These are phyloP conservation scores for Ditylenchus weischeri DNA, from an alignment of 2,888 invertebrate genomes.

Conservation along the genomic window DNA sequence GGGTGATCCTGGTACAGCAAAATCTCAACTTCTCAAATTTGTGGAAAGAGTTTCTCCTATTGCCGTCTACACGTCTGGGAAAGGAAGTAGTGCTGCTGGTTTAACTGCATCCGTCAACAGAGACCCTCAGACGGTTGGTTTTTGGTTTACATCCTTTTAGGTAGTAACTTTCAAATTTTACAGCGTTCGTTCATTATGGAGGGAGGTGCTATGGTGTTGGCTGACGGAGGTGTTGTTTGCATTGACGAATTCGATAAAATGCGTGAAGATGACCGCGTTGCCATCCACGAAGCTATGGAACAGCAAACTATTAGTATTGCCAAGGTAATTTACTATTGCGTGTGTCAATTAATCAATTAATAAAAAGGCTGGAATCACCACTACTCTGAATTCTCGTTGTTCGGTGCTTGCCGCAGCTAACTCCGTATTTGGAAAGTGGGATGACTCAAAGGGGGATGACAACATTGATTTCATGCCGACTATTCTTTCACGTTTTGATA, in stretches of 20 bases:
- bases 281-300: conserved; percentile 99
- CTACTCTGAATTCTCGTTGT: conserved; percentile 94
- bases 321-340: conserved; percentile 63
- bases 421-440: conserved; percentile 96
- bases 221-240: conserved; percentile 97
- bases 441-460: conserved; percentile 75
- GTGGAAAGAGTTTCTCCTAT: conserved; percentile 72
- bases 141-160: background rate
- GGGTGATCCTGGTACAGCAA: conserved; percentile 99
- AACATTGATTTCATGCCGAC: conserved; percentile 99
- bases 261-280: conserved; percentile 96
- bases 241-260: conserved; percentile 99
- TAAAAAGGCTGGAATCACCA: conserved; percentile 85
- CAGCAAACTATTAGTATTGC: conserved; percentile 99
- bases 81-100: conserved; percentile 97
- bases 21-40: conserved; percentile 93
- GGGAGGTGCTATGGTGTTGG: conserved; percentile 95
- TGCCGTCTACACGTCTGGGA: conserved; percentile 86
- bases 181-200: conserved; percentile 56
- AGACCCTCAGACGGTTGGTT: conserved; percentile 81
- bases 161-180: conserved; percentile 15
- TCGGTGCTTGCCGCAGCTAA: conserved; percentile 99
- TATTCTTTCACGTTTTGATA: conserved; percentile 97
- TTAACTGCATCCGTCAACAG: conserved; percentile 92
- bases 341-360: background rate